phyloP scores from a whole-genome alignment of 2,113 vertebrate species.

The Alectura lathami region DNA sequence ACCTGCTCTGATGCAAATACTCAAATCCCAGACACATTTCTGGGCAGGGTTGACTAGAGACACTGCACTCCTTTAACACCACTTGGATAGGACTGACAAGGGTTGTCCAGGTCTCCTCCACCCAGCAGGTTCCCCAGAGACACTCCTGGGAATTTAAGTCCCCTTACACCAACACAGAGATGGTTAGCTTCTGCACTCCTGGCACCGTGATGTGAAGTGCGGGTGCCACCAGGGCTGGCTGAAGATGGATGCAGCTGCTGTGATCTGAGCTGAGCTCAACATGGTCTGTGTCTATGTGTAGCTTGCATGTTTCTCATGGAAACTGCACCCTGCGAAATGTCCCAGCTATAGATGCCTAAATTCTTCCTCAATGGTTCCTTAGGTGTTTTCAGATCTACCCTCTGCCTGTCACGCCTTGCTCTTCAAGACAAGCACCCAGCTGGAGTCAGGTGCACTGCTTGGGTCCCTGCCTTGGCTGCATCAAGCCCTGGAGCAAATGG shows the following conservation, averaged over 20 bases:
- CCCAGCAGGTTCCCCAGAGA: not conserved
- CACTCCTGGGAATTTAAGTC: not conserved
- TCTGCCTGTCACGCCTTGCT: not conserved
- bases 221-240: not conserved
- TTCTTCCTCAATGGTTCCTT: not conserved
- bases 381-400: not conserved
- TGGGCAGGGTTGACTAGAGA: not conserved
- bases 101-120: not conserved
- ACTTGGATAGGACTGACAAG: not conserved
- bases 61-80: not conserved
- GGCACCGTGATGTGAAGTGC: not conserved
- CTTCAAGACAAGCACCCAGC: not conserved
- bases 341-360: not conserved
- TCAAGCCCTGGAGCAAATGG: rapidly evolving
- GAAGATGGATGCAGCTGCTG: not conserved
- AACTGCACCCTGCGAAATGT: not conserved
- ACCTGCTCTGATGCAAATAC: not conserved
- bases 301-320: not conserved
- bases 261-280: not conserved
- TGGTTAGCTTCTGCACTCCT: not conserved
- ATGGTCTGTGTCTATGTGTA: too few species aligned
- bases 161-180: not conserved
- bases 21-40: not conserved
- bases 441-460: not conserved
- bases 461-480: not conserved